Percentiles rank a stretch among this genome's conserved stretches.
Conservation (phyloP, 2,888 invertebrate species). For the Merodon equestris region DNA sequence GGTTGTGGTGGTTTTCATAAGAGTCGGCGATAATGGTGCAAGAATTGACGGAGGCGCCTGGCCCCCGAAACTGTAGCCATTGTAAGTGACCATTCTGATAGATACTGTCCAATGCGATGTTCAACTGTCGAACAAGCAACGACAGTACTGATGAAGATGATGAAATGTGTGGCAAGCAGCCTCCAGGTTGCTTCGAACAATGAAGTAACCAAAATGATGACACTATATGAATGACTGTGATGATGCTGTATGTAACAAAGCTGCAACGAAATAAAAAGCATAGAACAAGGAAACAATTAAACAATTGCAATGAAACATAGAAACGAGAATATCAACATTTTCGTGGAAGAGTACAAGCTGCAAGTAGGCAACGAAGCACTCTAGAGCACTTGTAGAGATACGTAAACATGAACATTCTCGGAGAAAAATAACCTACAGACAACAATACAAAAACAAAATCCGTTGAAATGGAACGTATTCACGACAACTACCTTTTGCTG, state of each 20-base stretch:
- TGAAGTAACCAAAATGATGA: slow-evolving; percentile 54
- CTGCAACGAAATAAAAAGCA: slow-evolving; percentile 43
- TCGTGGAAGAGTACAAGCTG: no score
- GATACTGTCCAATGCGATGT: background rate
- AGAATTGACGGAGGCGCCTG: slow-evolving; percentile 77
- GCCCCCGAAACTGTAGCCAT: slow-evolving; percentile 72
- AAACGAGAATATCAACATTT: no score
- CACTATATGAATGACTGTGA: slow-evolving; percentile 62
- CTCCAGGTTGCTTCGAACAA: slow-evolving; percentile 48
- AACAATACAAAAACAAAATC: no score
- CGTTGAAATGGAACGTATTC: no score
- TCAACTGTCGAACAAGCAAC: slow-evolving; percentile 25
- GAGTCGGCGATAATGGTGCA: slow-evolving; percentile 74
- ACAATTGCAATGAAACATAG: no score
- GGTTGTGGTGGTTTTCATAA: slow-evolving; percentile 76
- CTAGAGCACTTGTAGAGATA: no score
- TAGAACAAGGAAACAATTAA: background rate
- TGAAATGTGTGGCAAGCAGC: slow-evolving; percentile 41
- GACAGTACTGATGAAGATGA: slow-evolving; percentile 39
- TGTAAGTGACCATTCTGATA: slow-evolving; percentile 53
- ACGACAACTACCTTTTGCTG: no score
- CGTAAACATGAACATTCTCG: no score
- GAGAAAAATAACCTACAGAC: no score
- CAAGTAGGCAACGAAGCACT: no score
- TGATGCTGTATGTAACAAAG: slow-evolving; percentile 58